phyloP scores from a whole-genome alignment of 2,113 vertebrate species.

The Dicrurus megarhynchus region DNA sequence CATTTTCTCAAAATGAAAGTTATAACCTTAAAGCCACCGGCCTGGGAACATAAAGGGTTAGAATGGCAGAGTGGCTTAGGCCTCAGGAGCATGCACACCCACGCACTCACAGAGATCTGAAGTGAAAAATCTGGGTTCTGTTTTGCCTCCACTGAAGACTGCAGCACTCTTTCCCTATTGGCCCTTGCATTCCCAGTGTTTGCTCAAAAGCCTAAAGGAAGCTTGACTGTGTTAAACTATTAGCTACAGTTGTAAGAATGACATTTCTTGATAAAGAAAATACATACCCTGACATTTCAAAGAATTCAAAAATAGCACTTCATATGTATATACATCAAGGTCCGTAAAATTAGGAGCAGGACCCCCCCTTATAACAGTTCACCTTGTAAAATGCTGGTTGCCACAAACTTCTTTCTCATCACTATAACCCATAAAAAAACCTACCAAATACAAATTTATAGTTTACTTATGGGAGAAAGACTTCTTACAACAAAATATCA shows the following conservation, averaged over 20 bases:
- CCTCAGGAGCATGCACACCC: not conserved
- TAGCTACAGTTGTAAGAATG: not conserved
- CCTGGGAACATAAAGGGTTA: not conserved
- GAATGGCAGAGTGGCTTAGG: not conserved
- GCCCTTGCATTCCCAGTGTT: not conserved
- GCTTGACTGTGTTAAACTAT: not conserved
- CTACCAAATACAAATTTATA: not conserved
- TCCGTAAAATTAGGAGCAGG: not conserved
- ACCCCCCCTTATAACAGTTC: not conserved
- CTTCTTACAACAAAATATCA: not conserved
- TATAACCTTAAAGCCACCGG: not conserved
- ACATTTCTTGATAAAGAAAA: not conserved
- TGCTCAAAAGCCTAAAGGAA: not conserved
- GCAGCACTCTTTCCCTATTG: accelerated
- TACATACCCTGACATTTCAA: not conserved
- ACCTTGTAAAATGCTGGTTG: not conserved
- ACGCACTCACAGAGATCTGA: not conserved
- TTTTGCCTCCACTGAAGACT: not conserved
- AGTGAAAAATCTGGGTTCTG: not conserved
- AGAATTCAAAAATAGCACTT: not conserved
- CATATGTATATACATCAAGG: too few species aligned
- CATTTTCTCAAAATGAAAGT: not conserved
- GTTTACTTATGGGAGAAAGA: not conserved
- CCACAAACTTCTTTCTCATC: not conserved
- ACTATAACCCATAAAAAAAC: not conserved